phyloP scores from a whole-genome alignment of 92 coral and sea anemone genomes.

The Galaxea fascicularis region DNA sequence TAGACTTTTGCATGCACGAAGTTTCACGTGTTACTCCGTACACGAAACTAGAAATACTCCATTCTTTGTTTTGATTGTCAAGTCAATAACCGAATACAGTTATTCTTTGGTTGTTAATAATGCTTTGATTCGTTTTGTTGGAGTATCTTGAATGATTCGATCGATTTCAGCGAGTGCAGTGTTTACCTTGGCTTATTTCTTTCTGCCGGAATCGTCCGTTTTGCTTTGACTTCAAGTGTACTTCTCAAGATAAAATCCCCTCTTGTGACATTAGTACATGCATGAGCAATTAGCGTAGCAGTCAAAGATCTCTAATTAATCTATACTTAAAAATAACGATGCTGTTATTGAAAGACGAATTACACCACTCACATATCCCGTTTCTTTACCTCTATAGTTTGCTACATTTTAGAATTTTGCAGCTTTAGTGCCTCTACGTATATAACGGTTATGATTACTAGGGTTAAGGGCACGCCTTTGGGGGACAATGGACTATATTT shows the following conservation, averaged over 20 bases:
- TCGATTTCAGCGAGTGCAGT: neutral
- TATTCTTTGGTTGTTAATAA: neutral
- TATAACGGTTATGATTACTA: neutral
- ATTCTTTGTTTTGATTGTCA: neutral
- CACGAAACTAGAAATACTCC: neutral
- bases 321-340: constrained; percentile 7
- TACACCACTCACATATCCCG: too few species aligned
- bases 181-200: constrained; percentile 2
- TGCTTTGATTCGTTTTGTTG: constrained; percentile 15
- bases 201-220: neutral
- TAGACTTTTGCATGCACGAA: neutral
- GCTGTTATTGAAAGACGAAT: constrained; percentile 10
- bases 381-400: neutral
- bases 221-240: neutral
- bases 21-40: neutral
- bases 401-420: neutral
- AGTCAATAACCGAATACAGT: constrained; percentile 2
- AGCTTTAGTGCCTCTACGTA: neutral
- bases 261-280: neutral
- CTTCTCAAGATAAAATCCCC: neutral
- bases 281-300: neutral
- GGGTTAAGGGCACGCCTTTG: neutral
- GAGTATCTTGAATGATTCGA: constrained; percentile 9
- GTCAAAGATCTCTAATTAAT: constrained; percentile 4
- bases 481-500: neutral